Base-by-base conservation (phyloP, 2,113 vertebrate genomes). In the Tenrec ecaudatus region DNA sequence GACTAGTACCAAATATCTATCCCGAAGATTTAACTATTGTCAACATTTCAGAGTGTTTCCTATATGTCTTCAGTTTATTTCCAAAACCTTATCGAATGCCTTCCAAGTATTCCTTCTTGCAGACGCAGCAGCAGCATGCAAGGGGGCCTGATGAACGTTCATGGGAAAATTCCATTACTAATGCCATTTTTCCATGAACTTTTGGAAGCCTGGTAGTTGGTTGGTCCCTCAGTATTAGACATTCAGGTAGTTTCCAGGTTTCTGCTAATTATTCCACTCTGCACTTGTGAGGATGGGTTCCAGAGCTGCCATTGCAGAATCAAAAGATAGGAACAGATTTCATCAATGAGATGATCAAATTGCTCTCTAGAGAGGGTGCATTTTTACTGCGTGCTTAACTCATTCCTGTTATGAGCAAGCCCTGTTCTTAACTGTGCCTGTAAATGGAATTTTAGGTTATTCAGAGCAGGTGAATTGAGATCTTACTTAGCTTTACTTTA, bases 201-300 rank as follows among this genome's bases (percentile, higher is more conserved):
- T 62, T 62, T 62, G 16, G 60, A 62, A 62, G 19, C 60, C 60
- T 62, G 16, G 10, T 85, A 47, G 43, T 85, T 79, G 79, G 43
- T 82, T 31, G 38, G 79, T 68, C 76, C n/a, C 57, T 92, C 47
- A 2, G 84, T 81, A 22, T 20, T 76, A 76, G 64, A 76, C 66
- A 36, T 33, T 78, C 79, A 60, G 77, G 5, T 36, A 38, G 20
- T 71, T 92, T 84, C 66, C 43, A 64, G n/a, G n/a, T 36, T 92
- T 83, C 78, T 88, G 40, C 76, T 57, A 25, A 10, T 66, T 1
- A 60, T 0, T 80, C 60, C 60, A 66, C 57, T 60, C 47, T 91
- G 53, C 22, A 43, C 47, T 93, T 95, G 86, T 83, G 31, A 92
- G 71, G 64, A 62, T 73, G 76, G 29, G 4, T 76, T 92, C 84